phyloP scores from a whole-genome alignment of 37 sponge, comb jelly and placozoan species.

The Cliona cf. orientalis region DNA sequence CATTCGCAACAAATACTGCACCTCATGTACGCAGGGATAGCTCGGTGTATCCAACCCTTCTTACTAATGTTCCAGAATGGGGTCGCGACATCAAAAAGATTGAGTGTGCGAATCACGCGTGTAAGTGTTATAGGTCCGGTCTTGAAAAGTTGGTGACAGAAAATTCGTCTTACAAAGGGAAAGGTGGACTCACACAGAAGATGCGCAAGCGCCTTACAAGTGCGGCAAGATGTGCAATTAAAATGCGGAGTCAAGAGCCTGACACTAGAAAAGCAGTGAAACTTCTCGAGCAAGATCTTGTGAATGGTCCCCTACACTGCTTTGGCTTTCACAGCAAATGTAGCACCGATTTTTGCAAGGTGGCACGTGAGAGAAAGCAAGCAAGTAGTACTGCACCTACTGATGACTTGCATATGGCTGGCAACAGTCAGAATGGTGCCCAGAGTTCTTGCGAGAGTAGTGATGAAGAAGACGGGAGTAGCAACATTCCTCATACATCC shows the following conservation, averaged over 20 bases:
- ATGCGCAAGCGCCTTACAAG: conserved; percentile 23
- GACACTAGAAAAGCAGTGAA: conserved; percentile 6
- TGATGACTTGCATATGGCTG: too few species aligned
- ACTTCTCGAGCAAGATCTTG: conserved; percentile 16
- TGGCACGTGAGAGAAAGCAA: too few species aligned
- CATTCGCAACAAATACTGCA: neutral
- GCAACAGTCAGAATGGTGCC: too few species aligned
- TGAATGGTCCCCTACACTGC: conserved; percentile 37
- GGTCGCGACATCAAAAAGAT: conserved; percentile 29
- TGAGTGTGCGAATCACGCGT: conserved; percentile 64
- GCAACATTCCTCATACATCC: too few species aligned
- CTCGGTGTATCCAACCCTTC: conserved; percentile 45
- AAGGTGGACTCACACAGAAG: conserved; percentile 29
- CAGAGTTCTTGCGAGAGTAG: too few species aligned
- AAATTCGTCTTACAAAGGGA: conserved; percentile 49
- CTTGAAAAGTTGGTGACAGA: conserved; percentile 34
- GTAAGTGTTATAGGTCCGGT: conserved; percentile 34
- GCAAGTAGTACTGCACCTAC: too few species aligned
- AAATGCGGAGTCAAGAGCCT: conserved; percentile 18
- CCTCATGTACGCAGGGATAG: conserved; percentile 6
- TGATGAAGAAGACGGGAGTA: too few species aligned
- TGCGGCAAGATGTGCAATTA: conserved; percentile 56
- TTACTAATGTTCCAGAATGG: conserved; percentile 28
- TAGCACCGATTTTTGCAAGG: conserved; percentile 51
- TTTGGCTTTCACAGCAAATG: conserved; percentile 48